These are phyloP conservation scores for Pachymerium ferrugineum DNA, from an alignment of 2,888 invertebrate species.

Conservation along the genomic window DNA sequence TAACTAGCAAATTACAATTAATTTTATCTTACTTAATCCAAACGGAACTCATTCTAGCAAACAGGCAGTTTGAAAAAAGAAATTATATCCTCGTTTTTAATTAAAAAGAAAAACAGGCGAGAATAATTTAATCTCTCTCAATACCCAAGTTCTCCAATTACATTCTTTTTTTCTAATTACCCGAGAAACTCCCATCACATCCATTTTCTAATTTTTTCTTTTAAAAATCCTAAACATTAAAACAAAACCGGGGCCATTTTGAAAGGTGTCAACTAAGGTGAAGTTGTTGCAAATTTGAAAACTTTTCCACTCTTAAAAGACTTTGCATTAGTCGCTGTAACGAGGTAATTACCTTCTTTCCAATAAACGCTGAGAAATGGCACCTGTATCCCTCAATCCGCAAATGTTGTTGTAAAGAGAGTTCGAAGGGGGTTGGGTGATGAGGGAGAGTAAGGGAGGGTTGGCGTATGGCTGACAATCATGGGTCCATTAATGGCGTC, in stretches of 20 bases:
- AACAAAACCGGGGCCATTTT: constrained; percentile 19
- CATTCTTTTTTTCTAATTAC: neutral
- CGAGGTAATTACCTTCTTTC: constrained; percentile 13
- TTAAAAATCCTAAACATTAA: neutral
- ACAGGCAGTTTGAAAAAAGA: too few species aligned
- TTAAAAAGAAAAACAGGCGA: too few species aligned
- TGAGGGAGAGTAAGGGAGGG: neutral
- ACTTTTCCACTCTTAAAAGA: constrained; percentile 1
- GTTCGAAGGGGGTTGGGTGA: neutral
- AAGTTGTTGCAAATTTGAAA: constrained; percentile 24
- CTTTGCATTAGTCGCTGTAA: constrained; percentile 5
- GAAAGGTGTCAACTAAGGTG: constrained; percentile 23
- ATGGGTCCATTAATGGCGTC: constrained; percentile 22
- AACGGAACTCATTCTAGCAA: too few species aligned
- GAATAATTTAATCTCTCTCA: too few species aligned
- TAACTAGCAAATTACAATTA: too few species aligned
- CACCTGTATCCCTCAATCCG: neutral
- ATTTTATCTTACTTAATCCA: too few species aligned
- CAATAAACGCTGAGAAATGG: neutral
- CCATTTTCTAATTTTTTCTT: constrained; percentile 5
- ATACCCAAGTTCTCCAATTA: constrained; percentile 8
- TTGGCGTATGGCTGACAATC: constrained; percentile 17
- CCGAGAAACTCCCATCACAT: neutral
- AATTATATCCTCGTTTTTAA: too few species aligned
- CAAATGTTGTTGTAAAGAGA: neutral